Evolutionary conservation across 2,888 invertebrate species (phyloP).

Genomic region (Epirrita christyi): DNA sequence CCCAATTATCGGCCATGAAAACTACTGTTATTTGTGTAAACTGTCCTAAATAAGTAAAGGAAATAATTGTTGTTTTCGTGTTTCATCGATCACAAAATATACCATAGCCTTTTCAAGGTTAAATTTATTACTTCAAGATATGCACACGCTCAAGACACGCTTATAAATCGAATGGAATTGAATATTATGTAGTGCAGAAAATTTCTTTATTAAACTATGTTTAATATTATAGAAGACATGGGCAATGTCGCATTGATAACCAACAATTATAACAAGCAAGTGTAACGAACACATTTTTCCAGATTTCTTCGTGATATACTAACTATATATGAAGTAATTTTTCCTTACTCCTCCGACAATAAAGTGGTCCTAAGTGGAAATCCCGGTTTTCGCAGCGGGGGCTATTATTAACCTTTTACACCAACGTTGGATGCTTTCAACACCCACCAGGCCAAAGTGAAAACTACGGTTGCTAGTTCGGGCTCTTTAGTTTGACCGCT

Average conservation of each 20-base stretch:
- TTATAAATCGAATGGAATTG: not conserved
- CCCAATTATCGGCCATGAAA: slow-evolving; percentile 8
- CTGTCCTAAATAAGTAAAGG: not conserved
- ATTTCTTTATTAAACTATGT: no score
- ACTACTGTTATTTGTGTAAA: slow-evolving; percentile 9
- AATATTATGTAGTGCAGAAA: not conserved
- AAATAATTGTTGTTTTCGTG: not conserved
- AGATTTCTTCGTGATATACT: not conserved
- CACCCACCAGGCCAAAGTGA: not conserved
- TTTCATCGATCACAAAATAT: not conserved
- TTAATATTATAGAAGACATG: no score
- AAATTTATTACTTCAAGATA: not conserved
- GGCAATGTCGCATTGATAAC: no score
- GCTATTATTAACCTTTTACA: slow-evolving; percentile 19
- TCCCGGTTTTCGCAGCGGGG: slow-evolving; percentile 20
- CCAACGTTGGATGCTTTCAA: slow-evolving; percentile 35
- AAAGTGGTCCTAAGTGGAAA: slow-evolving; percentile 23
- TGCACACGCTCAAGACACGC: no score
- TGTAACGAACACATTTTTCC: not conserved
- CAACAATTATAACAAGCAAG: no score
- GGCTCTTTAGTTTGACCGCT: not conserved
- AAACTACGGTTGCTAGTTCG: not conserved
- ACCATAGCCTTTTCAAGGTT: not conserved
- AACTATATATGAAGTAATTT: not conserved
- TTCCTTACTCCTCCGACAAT: slow-evolving; percentile 3